Evolutionary conservation across 1,140 invertebrate genomes (phyloP).

Genomic region (Microplitis mediator): DNA sequence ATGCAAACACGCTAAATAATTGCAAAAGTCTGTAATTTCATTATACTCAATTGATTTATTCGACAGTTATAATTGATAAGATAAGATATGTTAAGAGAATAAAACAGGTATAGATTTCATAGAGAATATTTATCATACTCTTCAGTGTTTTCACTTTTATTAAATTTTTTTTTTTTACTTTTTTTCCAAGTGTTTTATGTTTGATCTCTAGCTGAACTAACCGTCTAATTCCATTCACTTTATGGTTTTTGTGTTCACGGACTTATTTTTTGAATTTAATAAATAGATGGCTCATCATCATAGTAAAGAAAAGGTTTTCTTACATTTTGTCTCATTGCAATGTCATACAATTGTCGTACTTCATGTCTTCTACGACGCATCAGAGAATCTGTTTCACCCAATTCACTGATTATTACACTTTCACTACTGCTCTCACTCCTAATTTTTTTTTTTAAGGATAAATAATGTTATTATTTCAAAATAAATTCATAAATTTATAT

Average conservation of each 20-base stretch:
- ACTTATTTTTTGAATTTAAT: conserved; percentile 31
- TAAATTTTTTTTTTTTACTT: not conserved
- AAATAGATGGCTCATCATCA: conserved; percentile 49
- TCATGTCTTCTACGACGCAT: conserved; percentile 29
- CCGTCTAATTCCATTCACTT: not conserved
- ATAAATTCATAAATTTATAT: too few species aligned
- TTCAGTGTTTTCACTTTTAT: not conserved
- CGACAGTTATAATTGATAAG: too few species aligned
- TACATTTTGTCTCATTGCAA: conserved; percentile 22
- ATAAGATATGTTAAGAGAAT: too few species aligned
- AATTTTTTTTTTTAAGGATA: not conserved
- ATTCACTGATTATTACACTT: conserved; percentile 23
- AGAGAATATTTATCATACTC: too few species aligned
- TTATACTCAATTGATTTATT: too few species aligned
- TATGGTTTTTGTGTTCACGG: not conserved
- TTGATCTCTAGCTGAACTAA: not conserved
- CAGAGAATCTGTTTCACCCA: conserved; percentile 23
- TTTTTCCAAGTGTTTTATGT: not conserved
- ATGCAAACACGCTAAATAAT: too few species aligned
- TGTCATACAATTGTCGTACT: conserved; percentile 33
- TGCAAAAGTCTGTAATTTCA: too few species aligned
- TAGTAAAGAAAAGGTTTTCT: conserved; percentile 42
- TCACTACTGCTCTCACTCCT: conserved; percentile 38
- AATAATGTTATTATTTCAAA: too few species aligned
- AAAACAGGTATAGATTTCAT: too few species aligned